phyloP scores from a whole-genome alignment of 2,113 vertebrate species.

The Anhinga anhinga region DNA sequence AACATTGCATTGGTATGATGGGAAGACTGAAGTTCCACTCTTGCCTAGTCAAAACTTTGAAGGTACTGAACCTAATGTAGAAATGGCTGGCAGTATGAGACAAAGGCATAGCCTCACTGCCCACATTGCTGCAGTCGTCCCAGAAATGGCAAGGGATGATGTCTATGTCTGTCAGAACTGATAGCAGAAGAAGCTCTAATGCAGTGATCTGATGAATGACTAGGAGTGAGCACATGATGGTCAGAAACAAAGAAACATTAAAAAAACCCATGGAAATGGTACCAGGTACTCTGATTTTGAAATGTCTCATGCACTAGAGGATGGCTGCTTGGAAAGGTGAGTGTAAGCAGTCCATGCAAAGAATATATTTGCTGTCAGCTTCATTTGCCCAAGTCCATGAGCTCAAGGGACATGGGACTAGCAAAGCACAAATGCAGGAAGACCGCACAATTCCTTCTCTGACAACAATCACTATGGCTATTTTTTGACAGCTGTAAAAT shows the following conservation, averaged over 20 bases:
- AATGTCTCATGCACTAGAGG: background rate
- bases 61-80: background rate
- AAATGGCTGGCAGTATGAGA: background rate
- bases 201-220: background rate
- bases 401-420: background rate
- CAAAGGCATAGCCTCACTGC: background rate
- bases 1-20: background rate
- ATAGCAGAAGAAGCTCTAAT: background rate
- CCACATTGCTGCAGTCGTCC: background rate
- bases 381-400: background rate
- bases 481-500: background rate
- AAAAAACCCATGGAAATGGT: background rate
- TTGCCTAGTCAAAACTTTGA: background rate
- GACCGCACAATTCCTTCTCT: background rate
- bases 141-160: background rate
- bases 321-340: background rate
- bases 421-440: background rate
- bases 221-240: background rate
- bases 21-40: background rate
- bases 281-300: background rate
- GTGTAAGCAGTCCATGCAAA: background rate
- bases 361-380: background rate
- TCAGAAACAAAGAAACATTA: background rate
- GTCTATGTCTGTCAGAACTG: background rate
- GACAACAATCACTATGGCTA: background rate